These are phyloP conservation scores for Chirona hameri DNA, from an alignment of 2,888 invertebrate species.

Conservation along the genomic window DNA sequence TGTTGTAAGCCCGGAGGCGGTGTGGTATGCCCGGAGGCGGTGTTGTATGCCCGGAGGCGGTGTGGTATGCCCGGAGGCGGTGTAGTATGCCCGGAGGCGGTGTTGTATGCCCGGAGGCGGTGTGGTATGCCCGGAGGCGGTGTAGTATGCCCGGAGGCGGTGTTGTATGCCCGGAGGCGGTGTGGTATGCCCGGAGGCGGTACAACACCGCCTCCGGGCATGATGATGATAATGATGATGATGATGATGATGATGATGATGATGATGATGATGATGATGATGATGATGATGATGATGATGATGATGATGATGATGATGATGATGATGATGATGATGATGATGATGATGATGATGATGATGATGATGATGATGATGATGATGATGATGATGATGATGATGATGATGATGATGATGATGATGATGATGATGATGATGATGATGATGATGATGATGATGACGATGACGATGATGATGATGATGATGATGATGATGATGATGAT, in stretches of 20 bases:
- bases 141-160: no score
- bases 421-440: slow-evolving; percentile 22
- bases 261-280: slow-evolving; percentile 9
- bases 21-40: no score
- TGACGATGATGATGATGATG: slow-evolving; percentile 22
- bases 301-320: slow-evolving; percentile 22
- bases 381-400: slow-evolving; percentile 22
- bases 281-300: slow-evolving; percentile 22
- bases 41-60: no score
- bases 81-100: no score
- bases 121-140: no score
- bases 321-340: slow-evolving; percentile 22
- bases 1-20: no score
- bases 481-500: slow-evolving; percentile 22
- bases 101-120: no score
- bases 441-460: slow-evolving; percentile 22
- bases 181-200: no score
- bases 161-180: no score
- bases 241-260: slow-evolving; percentile 1
- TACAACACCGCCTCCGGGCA: no score
- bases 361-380: slow-evolving; percentile 10
- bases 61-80: no score
- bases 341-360: neutral
- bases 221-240: neutral
- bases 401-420: slow-evolving; percentile 22